Evolutionary conservation across 1,140 invertebrate species (phyloP).

Genomic region (Thrips palmi): DNA sequence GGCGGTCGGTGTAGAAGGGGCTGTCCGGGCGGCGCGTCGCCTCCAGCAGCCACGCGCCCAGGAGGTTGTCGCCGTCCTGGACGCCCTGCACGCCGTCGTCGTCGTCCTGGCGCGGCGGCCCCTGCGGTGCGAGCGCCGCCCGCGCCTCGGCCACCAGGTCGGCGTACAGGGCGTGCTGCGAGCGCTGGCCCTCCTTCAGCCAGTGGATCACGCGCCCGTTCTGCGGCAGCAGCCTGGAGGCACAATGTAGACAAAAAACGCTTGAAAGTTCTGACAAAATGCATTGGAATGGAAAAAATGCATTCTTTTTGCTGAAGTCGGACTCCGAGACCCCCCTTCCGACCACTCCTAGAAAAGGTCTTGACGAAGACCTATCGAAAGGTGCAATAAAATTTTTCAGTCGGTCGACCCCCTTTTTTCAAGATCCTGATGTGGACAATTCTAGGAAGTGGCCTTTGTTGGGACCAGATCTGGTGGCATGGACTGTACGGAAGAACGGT

Average conservation of each 20-base stretch:
- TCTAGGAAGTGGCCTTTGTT: too few species aligned
- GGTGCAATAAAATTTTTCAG: too few species aligned
- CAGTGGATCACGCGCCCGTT: conserved; percentile 33
- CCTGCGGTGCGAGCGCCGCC: conserved; percentile 21
- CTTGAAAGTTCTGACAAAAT: background rate
- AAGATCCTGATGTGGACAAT: too few species aligned
- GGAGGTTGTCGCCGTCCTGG: conserved; percentile 31
- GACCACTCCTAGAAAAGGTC: too few species aligned
- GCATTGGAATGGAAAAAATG: background rate
- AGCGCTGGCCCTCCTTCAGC: conserved; percentile 42
- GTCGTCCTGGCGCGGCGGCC: conserved; percentile 20
- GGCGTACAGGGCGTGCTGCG: conserved; percentile 54
- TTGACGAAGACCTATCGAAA: too few species aligned
- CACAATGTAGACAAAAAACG: background rate
- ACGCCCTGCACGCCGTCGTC: conserved; percentile 18
- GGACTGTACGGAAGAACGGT: too few species aligned
- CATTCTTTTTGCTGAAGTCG: too few species aligned
- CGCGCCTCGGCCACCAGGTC: conserved; percentile 40
- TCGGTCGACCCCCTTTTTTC: too few species aligned
- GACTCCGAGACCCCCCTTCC: too few species aligned
- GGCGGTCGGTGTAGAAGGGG: conserved; percentile 34
- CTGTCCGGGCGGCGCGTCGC: conserved; percentile 25
- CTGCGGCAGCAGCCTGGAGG: conserved; percentile 31
- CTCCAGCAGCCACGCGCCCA: conserved; percentile 49
- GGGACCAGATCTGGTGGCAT: too few species aligned